phyloP scores from a whole-genome alignment of 2,797 vertebrate genomes.

The Anolis apletophallus region DNA sequence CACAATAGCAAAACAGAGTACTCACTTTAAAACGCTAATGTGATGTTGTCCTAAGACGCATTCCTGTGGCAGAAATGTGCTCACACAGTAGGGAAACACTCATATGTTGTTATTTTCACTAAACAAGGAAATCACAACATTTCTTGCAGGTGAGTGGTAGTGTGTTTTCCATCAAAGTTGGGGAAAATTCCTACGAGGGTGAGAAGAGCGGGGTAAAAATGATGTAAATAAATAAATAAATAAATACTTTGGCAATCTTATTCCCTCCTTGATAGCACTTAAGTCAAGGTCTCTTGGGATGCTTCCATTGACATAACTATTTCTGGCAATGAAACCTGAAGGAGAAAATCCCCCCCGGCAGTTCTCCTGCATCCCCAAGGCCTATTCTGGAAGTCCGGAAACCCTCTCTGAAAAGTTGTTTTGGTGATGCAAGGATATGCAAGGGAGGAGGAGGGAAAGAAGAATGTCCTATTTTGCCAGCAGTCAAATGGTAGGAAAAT shows the following conservation, averaged over 20 bases:
- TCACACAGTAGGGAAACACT: slow-evolving; percentile 17
- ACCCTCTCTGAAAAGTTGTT: too few species aligned
- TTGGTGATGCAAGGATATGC: neutral
- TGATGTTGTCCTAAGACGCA: neutral
- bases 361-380: neutral
- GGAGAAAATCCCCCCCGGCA: neutral
- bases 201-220: too few species aligned
- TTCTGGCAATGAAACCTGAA: neutral
- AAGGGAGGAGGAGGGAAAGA: neutral
- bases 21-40: neutral
- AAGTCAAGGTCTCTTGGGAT: neutral
- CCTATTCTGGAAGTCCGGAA: too few species aligned
- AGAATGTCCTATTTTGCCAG: neutral
- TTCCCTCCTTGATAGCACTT: neutral
- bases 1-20: too few species aligned
- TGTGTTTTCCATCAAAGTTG: slow-evolving; percentile 68
- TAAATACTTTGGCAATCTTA: neutral
- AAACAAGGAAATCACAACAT: slow-evolving; percentile 18
- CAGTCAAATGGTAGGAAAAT: neutral
- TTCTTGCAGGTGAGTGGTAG: slow-evolving; percentile 1
- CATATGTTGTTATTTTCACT: slow-evolving; percentile 25
- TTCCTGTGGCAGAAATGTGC: slow-evolving; percentile 39
- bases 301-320: neutral
- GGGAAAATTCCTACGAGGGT: slow-evolving; percentile 18
- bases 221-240: too few species aligned